phyloP scores from a whole-genome alignment of 2,797 vertebrate species.

The Hemibagrus guttatus region DNA sequence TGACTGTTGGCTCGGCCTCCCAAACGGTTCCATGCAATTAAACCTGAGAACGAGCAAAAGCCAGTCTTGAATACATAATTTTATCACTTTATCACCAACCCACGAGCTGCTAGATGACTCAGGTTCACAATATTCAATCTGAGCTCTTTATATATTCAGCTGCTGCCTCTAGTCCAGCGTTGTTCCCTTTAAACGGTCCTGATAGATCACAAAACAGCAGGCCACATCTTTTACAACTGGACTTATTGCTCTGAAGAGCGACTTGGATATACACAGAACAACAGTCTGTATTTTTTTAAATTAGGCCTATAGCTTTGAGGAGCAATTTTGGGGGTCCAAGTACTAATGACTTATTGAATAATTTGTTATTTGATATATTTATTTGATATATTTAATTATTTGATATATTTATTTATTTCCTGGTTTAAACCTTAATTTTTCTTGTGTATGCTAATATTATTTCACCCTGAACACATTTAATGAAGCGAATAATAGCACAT shows the following conservation, averaged over 20 bases:
- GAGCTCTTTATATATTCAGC: conserved; percentile 20
- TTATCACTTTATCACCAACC: conserved; percentile 18
- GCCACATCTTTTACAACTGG: neutral
- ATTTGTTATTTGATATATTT: neutral
- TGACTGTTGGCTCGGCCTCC: conserved; percentile 24
- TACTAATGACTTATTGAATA: neutral
- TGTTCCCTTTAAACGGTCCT: neutral
- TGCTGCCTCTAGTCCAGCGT: neutral
- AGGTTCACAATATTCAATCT: conserved; percentile 12
- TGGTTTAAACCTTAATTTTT: neutral
- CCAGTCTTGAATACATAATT: conserved; percentile 40
- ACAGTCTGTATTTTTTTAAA: neutral
- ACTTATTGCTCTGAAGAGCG: neutral
- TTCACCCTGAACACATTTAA: neutral
- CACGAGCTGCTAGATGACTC: neutral
- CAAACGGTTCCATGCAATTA: conserved; percentile 38
- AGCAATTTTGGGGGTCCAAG: neutral
- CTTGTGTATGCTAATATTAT: neutral
- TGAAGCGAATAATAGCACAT: neutral
- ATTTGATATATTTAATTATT: neutral
- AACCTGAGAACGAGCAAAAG: conserved; percentile 24
- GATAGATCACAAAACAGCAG: conserved; percentile 1
- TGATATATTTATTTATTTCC: neutral
- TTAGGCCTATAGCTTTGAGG: neutral
- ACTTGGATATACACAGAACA: neutral